These are phyloP conservation scores for Epizoanthus fatuus DNA, from an alignment of 92 coral and sea anemone genomes.

Conservation along the genomic window DNA sequence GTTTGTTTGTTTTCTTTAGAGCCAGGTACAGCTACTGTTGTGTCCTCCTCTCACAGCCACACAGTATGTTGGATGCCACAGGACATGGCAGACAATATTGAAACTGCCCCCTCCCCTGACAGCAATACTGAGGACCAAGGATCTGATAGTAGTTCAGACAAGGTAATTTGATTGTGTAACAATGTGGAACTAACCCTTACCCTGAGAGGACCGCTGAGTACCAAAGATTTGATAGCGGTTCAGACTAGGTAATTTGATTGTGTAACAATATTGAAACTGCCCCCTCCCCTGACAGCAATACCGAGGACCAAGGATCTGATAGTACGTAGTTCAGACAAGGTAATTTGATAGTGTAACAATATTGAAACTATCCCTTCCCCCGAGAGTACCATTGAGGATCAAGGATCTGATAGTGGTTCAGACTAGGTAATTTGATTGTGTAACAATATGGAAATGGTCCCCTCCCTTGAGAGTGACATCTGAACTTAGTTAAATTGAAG, in stretches of 20 bases:
- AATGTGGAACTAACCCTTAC: background rate
- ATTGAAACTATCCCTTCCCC: slow-evolving; percentile 7
- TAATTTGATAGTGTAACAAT: background rate
- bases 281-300: background rate
- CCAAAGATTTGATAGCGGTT: too few relatives aligned
- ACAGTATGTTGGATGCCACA: slow-evolving; percentile 44
- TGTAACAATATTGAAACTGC: too few relatives aligned
- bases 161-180: background rate
- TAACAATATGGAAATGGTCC: background rate
- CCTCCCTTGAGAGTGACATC: background rate
- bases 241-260: too few relatives aligned
- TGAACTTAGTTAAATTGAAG: too few relatives aligned
- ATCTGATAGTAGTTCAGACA: slow-evolving; percentile 21
- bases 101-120: slow-evolving; percentile 20
- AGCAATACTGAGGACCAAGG: slow-evolving; percentile 27
- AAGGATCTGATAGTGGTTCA: slow-evolving; percentile 9
- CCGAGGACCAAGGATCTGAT: too few relatives aligned
- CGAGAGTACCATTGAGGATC: slow-evolving; percentile 25
- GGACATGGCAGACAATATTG: slow-evolving; percentile 13
- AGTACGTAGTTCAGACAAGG: too few relatives aligned
- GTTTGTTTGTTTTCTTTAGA: background rate
- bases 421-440: slow-evolving; percentile 1
- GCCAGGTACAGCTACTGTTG: background rate
- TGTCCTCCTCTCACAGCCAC: slow-evolving; percentile 25
- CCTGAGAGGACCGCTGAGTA: background rate